Percentiles rank a stretch among this genome's conserved stretches.
These are phyloP conservation scores for Lithophane semibrunnea DNA, from an alignment of 2,888 invertebrate species.

Conservation along the genomic window DNA sequence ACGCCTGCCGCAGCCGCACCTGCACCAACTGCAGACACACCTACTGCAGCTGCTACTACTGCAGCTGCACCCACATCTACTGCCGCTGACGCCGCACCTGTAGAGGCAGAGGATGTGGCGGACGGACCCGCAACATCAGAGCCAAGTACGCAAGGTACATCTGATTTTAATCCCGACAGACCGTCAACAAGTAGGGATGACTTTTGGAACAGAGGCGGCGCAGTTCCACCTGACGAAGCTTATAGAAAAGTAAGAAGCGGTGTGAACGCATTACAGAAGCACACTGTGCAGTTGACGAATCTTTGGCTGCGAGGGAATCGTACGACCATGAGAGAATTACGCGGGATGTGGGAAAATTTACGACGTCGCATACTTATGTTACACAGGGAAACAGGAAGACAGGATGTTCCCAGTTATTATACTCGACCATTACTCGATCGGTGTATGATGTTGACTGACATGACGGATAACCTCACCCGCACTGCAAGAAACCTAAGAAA, in stretches of 20 bases:
- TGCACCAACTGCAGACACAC: not conserved
- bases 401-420: constrained; percentile 82
- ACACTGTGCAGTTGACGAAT: constrained; percentile 81
- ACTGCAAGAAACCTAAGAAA: constrained; percentile 66
- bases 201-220: constrained; percentile 76
- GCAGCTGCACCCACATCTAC: not conserved
- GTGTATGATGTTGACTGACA: constrained; percentile 85
- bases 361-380: constrained; percentile 90
- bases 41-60: not conserved
- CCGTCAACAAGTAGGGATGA: constrained; percentile 84
- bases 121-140: constrained; percentile 42
- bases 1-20: not conserved
- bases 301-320: constrained; percentile 85
- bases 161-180: constrained; percentile 66
- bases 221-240: constrained; percentile 82
- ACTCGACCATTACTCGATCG: constrained; percentile 85
- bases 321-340: constrained; percentile 89
- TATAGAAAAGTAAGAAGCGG: constrained; percentile 83
- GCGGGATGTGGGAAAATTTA: constrained; percentile 92
- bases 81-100: not conserved
- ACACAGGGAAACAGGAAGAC: constrained; percentile 86
- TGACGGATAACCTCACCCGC: constrained; percentile 78
- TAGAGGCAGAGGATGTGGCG: constrained; percentile 26
- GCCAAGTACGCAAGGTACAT: constrained; percentile 30
- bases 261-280: constrained; percentile 83